Conservation (phyloP, 2,113 vertebrate genomes). For the Gobiocypris rarus region DNA sequence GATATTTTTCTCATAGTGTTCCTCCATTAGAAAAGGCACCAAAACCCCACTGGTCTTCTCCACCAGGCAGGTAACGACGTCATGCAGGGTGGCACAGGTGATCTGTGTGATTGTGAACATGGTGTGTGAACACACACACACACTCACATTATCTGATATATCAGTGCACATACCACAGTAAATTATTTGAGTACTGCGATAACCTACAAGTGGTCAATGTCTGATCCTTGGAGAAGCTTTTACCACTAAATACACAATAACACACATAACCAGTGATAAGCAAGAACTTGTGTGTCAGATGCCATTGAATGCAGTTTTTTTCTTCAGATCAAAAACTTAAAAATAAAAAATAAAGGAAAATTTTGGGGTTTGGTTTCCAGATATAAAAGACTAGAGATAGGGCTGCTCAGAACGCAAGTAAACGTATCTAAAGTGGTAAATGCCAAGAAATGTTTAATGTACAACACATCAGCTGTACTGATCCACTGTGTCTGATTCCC, state of each 20-base stretch:
- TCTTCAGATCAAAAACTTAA: background rate
- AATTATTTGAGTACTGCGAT: background rate
- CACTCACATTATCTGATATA: background rate
- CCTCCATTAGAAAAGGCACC: slow-evolving; percentile 73
- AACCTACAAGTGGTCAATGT: background rate
- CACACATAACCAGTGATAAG: background rate
- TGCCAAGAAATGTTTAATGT: slow-evolving; percentile 17
- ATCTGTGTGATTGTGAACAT: slow-evolving; percentile 67
- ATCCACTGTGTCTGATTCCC: background rate
- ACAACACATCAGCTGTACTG: background rate
- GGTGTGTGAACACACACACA: background rate
- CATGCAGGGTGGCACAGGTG: slow-evolving; percentile 71
- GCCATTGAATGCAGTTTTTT: background rate
- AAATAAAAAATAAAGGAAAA: background rate
- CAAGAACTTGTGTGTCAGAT: background rate
- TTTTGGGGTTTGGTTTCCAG: background rate
- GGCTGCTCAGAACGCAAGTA: background rate
- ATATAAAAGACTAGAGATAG: background rate
- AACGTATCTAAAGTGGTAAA: background rate
- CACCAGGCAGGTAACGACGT: slow-evolving; percentile 75
- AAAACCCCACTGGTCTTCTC: slow-evolving; percentile 68
- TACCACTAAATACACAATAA: background rate
- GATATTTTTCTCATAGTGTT: slow-evolving; percentile 76
- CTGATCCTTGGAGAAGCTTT: slow-evolving; percentile 4
- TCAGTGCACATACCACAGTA: background rate